A percentile compares a stretch with the other conserved stretches of the same genome.
phyloP scores from a whole-genome alignment of 2,113 vertebrate genomes.

The Carassius gibelio region DNA sequence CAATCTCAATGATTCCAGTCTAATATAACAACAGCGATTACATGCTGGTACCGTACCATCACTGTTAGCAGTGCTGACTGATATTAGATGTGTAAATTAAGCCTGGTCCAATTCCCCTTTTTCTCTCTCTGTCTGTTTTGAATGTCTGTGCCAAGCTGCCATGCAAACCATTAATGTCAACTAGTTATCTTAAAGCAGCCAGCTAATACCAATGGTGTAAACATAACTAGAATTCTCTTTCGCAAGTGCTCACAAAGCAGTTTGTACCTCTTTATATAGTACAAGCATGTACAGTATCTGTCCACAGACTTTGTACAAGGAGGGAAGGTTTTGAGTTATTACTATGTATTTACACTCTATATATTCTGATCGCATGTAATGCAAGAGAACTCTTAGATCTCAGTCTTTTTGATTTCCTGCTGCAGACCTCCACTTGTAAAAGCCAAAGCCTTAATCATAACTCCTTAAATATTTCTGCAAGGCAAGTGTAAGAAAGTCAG shows the following conservation, averaged over 20 bases:
- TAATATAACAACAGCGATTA: neutral
- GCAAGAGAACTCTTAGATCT: constrained; percentile 3
- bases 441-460: constrained; percentile 20
- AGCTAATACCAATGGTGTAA: constrained; percentile 16
- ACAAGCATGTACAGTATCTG: constrained; percentile 48
- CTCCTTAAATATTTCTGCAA: constrained; percentile 46
- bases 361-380: constrained; percentile 27
- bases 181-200: constrained; percentile 30
- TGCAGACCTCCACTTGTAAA: constrained; percentile 11
- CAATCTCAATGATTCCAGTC: neutral
- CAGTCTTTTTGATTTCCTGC: constrained; percentile 18
- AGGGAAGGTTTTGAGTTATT: neutral
- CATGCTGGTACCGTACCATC: constrained; percentile 3
- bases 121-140: constrained; percentile 36
- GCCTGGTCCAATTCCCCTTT: neutral
- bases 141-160: constrained; percentile 34
- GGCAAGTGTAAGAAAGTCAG: constrained; percentile 44
- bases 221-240: neutral
- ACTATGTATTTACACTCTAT: constrained; percentile 37
- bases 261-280: constrained; percentile 44
- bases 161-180: constrained; percentile 19
- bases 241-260: constrained; percentile 24
- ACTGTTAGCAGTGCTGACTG: neutral
- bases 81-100: neutral
- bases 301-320: constrained; percentile 11